Base-by-base conservation (phyloP, 2,113 vertebrate genomes). In the Notothenia coriiceps region DNA sequence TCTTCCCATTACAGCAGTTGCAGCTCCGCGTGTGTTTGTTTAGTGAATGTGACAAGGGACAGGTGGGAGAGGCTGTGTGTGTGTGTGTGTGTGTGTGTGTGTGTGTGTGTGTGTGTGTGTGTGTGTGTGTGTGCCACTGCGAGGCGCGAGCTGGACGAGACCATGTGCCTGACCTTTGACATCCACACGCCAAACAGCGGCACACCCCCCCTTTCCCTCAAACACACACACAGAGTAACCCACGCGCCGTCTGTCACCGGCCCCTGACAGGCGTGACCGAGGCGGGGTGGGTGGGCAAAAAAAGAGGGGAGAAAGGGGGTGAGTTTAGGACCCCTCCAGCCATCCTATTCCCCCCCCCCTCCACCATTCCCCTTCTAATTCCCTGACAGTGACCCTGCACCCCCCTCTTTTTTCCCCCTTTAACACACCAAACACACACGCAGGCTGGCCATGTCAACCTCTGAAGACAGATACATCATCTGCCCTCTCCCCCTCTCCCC, bases 81-180 rank as follows among this genome's bases (percentile, higher is more conserved):
- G 18, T 71, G 59, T 64, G 50, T 59, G 60, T 80, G 20, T 74
- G 63, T 77, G 70, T 79, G 80, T 54, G 75, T 51, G 70, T 60
- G 70, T 61, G 80, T 57, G 70, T 70, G 49, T 60, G 70, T 56
- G 71, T 59, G 67, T 57, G 79, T 70, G 69, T 25, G 25, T 52
- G 62, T 65, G 55, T 50, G 75, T 49, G 63, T 59, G 81, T 68
- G 71, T 78, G 79, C 66, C 69, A 47, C 50, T 70, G 67, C 29
- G 66, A 86, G 81, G 75, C 43, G 69, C 18, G 69, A 78, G 82
- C 65, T 78, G 75, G 74, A 86, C n/a, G 52, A 76, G 85, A 76
- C 88, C 92, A 89, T 92, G 91, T 89, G 91, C 82, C 89, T 90
- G 91, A 93, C 91, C 93, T 93, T 57, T 93, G 90, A 93, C 92